Conservation (phyloP, 1,140 invertebrate genomes). For the Aradophagus sp. region DNA sequence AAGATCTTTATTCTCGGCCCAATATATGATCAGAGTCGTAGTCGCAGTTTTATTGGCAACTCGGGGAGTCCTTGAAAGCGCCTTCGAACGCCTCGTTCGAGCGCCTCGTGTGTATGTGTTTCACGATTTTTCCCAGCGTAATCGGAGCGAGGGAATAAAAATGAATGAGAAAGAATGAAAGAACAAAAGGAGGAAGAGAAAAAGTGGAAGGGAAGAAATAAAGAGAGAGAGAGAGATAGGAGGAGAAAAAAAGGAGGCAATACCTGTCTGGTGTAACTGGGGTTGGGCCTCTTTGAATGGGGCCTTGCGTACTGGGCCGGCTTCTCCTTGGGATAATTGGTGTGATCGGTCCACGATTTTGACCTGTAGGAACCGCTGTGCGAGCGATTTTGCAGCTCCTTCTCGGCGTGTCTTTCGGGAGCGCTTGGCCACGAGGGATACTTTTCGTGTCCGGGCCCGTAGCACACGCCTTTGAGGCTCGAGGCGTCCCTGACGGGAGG, state of each 20-base stretch:
- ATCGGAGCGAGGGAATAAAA: too few relatives aligned
- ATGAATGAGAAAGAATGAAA: too few relatives aligned
- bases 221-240: not conserved
- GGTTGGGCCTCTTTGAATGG: conserved; percentile 80
- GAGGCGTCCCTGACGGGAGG: conserved; percentile 82
- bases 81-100: too few relatives aligned
- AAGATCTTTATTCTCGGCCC: too few relatives aligned
- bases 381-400: conserved; percentile 74
- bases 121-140: too few relatives aligned
- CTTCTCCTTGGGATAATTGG: conserved; percentile 84
- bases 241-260: not conserved
- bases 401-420: conserved; percentile 66
- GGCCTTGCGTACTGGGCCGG: conserved; percentile 80
- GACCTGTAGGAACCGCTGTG: conserved; percentile 77
- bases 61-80: too few relatives aligned
- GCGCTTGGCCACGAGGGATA: conserved; percentile 85
- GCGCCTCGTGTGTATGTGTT: too few relatives aligned
- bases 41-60: too few relatives aligned
- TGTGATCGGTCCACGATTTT: conserved; percentile 85
- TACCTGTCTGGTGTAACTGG: conserved; percentile 81
- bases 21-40: too few relatives aligned
- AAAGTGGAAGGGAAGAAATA: conserved; percentile 1
- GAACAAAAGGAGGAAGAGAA: conserved; percentile 20
- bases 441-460: conserved; percentile 86
- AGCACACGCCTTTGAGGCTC: conserved; percentile 81